Evolutionary conservation across 2,113 vertebrate genomes (phyloP).

Genomic region (Phoenicopterus ruber): DNA sequence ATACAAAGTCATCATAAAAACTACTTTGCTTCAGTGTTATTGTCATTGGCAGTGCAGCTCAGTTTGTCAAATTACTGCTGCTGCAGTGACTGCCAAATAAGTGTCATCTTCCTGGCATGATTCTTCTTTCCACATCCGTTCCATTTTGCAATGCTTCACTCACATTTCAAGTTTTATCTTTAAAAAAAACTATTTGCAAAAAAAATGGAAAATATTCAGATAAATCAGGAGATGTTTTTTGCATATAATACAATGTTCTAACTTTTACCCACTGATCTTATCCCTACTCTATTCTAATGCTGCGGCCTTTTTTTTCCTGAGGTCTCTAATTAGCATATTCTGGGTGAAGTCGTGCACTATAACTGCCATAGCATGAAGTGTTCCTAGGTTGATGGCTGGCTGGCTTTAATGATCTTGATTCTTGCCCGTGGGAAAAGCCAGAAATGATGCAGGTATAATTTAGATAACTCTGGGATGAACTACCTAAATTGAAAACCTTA

Average conservation of each 20-base stretch:
- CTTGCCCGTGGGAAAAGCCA: not conserved
- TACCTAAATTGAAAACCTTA: slow-evolving; percentile 8
- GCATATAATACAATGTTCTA: not conserved
- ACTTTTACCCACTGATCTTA: not conserved
- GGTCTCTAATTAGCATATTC: not conserved
- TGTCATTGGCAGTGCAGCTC: not conserved
- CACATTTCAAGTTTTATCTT: not conserved
- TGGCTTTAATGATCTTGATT: slow-evolving; percentile 39
- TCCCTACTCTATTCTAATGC: rapidly evolving
- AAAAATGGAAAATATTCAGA: not conserved
- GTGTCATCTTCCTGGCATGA: not conserved
- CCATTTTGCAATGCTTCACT: not conserved
- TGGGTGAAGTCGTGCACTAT: not conserved
- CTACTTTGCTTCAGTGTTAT: not conserved
- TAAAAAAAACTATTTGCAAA: not conserved
- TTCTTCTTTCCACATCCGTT: not conserved
- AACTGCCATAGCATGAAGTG: not conserved
- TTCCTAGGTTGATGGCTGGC: not conserved
- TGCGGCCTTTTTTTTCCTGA: not conserved
- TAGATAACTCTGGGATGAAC: slow-evolving; percentile 6
- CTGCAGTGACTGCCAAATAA: not conserved
- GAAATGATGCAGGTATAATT: slow-evolving; percentile 25
- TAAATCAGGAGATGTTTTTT: not conserved
- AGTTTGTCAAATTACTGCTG: slow-evolving; percentile 16
- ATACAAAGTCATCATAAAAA: slow-evolving; percentile 21